Evolutionary conservation across 1,140 invertebrate species (phyloP).

Genomic region (Oppia nitens): DNA sequence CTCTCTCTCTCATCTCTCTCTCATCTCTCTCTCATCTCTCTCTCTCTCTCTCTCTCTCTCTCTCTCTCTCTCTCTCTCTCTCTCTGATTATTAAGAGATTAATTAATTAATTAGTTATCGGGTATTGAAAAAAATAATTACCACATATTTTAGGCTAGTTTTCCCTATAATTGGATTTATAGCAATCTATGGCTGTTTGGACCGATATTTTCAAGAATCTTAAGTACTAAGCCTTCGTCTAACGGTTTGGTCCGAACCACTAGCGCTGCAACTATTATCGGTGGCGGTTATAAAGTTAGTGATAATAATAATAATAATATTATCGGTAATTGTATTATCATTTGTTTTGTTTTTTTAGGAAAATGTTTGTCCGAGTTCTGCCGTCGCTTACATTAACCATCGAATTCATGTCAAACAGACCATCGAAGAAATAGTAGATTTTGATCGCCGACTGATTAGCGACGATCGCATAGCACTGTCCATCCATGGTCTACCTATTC

Average conservation of each 20-base stretch:
- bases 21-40: too few relatives aligned
- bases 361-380: slow-evolving; percentile 36
- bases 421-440: slow-evolving; percentile 33
- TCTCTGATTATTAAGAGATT: too few relatives aligned
- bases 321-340: neutral
- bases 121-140: too few relatives aligned
- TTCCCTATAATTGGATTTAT: slow-evolving; percentile 30
- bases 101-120: too few relatives aligned
- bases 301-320: neutral
- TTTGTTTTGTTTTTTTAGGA: slow-evolving; percentile 12
- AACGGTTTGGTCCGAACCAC: slow-evolving; percentile 37
- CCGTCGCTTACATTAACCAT: slow-evolving; percentile 37
- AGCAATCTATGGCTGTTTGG: slow-evolving; percentile 40
- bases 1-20: too few relatives aligned
- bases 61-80: too few relatives aligned
- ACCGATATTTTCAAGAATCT: slow-evolving; percentile 28
- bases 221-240: slow-evolving; percentile 28
- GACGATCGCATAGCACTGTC: slow-evolving; percentile 32
- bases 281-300: slow-evolving; percentile 30
- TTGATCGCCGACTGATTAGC: slow-evolving; percentile 33
- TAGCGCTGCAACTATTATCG: slow-evolving; percentile 37
- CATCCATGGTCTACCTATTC: slow-evolving; percentile 13
- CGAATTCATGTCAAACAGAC: slow-evolving; percentile 37
- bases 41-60: too few relatives aligned
- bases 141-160: slow-evolving; percentile 24